Percentiles rank a stretch among this genome's conserved stretches.
Conservation (phyloP, 2,888 invertebrate species). For the Hypsopygia costalis region DNA sequence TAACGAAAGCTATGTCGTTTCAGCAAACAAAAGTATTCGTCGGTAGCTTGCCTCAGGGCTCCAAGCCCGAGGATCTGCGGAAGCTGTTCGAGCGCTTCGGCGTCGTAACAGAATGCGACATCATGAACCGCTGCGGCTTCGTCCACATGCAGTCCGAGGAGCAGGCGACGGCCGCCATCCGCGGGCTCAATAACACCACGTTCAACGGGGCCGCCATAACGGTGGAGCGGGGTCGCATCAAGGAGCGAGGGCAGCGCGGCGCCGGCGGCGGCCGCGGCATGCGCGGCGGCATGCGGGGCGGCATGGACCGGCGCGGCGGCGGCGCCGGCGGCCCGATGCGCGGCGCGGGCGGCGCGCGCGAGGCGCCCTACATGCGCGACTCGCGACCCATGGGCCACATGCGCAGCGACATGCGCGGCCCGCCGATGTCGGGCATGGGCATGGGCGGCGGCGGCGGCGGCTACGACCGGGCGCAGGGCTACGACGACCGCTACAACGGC, state of each 20-base stretch:
- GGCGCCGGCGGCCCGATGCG: conserved; percentile 66
- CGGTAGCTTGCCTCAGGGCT: conserved; percentile 93
- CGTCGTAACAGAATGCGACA: conserved; percentile 94
- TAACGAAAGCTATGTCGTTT: conserved; percentile 32
- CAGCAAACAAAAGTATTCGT: conserved; percentile 95
- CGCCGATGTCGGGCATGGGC: conserved; percentile 66
- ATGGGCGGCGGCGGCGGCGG: conserved; percentile 39
- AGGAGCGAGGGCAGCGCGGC: conserved; percentile 82
- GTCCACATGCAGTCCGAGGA: conserved; percentile 93
- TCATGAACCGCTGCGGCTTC: conserved; percentile 96
- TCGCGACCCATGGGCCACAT: conserved; percentile 60
- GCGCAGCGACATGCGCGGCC: conserved; percentile 39
- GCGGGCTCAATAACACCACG: conserved; percentile 88
- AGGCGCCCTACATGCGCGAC: conserved; percentile 55
- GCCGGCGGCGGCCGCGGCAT: conserved; percentile 69
- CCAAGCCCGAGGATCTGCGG: conserved; percentile 90
- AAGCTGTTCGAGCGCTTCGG: conserved; percentile 93
- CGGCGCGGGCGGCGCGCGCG: conserved; percentile 36
- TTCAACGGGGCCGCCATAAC: conserved; percentile 92
- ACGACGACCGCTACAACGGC: conserved; percentile 67
- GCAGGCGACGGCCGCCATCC: conserved; percentile 90
- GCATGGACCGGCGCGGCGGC: conserved; percentile 55
- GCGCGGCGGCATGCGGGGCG: conserved; percentile 71
- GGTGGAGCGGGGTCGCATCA: conserved; percentile 91
- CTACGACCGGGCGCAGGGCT: conserved; percentile 52